Percentiles rank a stretch among this genome's conserved stretches.
These are phyloP conservation scores for Acanthoscelides obtectus DNA, from an alignment of 2,888 invertebrate species.

Conservation along the genomic window DNA sequence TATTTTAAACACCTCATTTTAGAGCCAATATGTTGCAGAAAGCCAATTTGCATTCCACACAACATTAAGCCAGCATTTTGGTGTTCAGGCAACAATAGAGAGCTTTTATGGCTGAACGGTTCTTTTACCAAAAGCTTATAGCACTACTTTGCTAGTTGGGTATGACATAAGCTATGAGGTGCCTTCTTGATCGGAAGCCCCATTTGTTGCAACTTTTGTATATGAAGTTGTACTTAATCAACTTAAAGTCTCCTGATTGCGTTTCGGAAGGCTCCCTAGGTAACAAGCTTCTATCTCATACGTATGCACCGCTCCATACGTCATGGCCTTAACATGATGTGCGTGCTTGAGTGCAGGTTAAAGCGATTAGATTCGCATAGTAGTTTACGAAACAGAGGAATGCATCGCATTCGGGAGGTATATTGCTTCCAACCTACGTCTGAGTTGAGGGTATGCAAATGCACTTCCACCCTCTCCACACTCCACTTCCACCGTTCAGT, in stretches of 20 bases:
- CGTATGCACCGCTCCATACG: background rate
- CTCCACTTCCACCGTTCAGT: background rate
- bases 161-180: too few species aligned
- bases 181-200: too few species aligned
- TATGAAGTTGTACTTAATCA: too few species aligned
- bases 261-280: background rate
- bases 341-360: background rate
- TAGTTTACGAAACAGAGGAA: background rate
- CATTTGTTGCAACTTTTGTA: too few species aligned
- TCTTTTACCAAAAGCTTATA: too few species aligned
- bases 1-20: too few species aligned
- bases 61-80: too few species aligned
- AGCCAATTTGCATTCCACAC: too few species aligned
- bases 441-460: background rate
- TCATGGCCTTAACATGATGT: background rate
- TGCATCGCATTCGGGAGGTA: background rate
- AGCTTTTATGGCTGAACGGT: too few species aligned
- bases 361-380: background rate
- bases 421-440: background rate
- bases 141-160: too few species aligned
- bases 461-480: background rate
- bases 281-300: background rate
- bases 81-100: too few species aligned
- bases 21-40: too few species aligned
- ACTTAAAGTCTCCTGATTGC: background rate